Percentiles rank a stretch among this genome's conserved stretches.
Evolutionary conservation across 2,113 vertebrate species (phyloP).

Genomic region (Clupea harengus): DNA sequence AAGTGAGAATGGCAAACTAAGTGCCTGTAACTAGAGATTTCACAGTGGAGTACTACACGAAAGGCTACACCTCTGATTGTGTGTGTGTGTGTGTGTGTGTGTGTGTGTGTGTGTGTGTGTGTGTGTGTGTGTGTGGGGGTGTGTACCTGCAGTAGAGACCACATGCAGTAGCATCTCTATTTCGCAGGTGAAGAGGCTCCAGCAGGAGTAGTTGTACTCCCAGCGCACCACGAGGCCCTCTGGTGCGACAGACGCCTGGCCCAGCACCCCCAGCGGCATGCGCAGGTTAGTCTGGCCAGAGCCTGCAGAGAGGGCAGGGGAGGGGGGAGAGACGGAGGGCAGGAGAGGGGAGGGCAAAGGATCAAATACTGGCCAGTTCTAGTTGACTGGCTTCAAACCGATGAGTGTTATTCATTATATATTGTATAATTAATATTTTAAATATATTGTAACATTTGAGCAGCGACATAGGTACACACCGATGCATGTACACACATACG

Average conservation of each 20-base stretch:
- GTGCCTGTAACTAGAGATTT: neutral
- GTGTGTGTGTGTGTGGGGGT: neutral
- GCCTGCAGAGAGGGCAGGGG: constrained; percentile 51
- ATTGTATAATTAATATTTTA: too few relatives aligned
- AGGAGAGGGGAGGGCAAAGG: neutral
- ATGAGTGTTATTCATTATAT: too few relatives aligned
- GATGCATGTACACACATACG: neutral
- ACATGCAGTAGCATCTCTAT: constrained; percentile 98
- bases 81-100: neutral
- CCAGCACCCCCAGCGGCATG: constrained; percentile 88
- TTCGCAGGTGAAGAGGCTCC: constrained; percentile 97
- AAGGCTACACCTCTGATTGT: neutral
- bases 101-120: neutral
- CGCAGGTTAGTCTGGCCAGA: constrained; percentile 89
- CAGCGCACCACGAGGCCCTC: constrained; percentile 86
- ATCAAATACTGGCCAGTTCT: too few relatives aligned
- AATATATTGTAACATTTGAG: too few relatives aligned
- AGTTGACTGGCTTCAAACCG: too few relatives aligned
- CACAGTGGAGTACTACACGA: neutral
- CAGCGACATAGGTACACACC: too few relatives aligned
- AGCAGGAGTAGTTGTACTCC: constrained; percentile 93
- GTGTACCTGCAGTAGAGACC: constrained; percentile 92
- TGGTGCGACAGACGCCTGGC: constrained; percentile 84
- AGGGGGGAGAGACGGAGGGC: neutral
- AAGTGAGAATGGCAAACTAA: neutral